Percentiles rank a stretch among this genome's conserved stretches.
phyloP scores from a whole-genome alignment of 2,113 vertebrate species.

The Gobiocypris rarus region DNA sequence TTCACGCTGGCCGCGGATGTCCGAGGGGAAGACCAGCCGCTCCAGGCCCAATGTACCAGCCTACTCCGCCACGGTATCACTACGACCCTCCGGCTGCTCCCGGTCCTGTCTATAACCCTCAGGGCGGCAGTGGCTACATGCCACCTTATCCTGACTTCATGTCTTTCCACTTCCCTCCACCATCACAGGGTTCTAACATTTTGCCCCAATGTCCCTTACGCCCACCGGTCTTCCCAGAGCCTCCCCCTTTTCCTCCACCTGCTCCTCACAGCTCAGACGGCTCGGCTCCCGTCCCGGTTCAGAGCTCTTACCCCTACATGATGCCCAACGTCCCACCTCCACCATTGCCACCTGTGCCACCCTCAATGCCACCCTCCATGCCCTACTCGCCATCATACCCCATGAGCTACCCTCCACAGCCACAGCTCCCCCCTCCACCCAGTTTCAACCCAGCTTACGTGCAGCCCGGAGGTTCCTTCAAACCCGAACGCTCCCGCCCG shows the following conservation, averaged over 20 bases:
- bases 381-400: constrained; percentile 86
- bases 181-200: constrained; percentile 76
- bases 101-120: constrained; percentile 78
- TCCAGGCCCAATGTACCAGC: constrained; percentile 81
- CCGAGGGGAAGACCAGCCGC: constrained; percentile 80
- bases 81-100: constrained; percentile 83
- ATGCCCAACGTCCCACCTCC: constrained; percentile 79
- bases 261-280: constrained; percentile 78
- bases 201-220: constrained; percentile 82
- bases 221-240: constrained; percentile 85
- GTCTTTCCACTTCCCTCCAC: constrained; percentile 84
- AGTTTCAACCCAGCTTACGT: constrained; percentile 79
- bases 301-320: constrained; percentile 87
- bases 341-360: constrained; percentile 75
- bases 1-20: constrained; percentile 86
- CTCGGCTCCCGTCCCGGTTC: constrained; percentile 71
- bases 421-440: constrained; percentile 79
- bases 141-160: constrained; percentile 87
- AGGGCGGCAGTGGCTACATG: constrained; percentile 79
- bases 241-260: constrained; percentile 89
- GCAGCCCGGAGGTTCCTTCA: constrained; percentile 77
- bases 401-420: constrained; percentile 83
- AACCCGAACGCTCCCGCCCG: constrained; percentile 79
- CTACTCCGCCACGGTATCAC: constrained; percentile 69
- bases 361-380: constrained; percentile 80